Conservation (phyloP, 1,140 invertebrate species). For the Oreohelix idahoensis region DNA sequence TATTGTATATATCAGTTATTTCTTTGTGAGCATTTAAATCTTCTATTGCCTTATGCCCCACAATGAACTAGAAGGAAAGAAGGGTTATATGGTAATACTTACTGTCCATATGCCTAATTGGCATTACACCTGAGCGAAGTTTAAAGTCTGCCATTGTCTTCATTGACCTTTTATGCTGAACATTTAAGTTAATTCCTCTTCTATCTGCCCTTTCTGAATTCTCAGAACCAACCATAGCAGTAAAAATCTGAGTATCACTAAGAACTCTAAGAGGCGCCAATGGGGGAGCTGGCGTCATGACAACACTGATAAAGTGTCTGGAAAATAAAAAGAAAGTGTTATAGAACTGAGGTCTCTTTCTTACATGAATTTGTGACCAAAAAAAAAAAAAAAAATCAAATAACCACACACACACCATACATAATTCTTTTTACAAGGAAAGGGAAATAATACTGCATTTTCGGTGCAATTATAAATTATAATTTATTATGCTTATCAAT, state of each 20-base stretch:
- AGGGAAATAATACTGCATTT: no score
- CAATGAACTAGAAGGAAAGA: no score
- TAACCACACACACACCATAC: no score
- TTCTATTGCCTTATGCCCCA: no score
- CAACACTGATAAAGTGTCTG: neutral
- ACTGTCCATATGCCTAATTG: slow-evolving; percentile 43
- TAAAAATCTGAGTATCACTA: neutral
- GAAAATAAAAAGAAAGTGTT: neutral
- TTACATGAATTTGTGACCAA: no score
- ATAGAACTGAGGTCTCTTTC: no score
- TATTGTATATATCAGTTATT: no score
- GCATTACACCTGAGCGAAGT: slow-evolving; percentile 16
- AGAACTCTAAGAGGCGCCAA: neutral
- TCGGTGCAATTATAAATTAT: no score
- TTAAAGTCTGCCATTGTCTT: slow-evolving; percentile 43
- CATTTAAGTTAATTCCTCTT: neutral
- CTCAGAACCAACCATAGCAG: neutral
- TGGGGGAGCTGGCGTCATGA: neutral
- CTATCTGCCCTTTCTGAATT: neutral
- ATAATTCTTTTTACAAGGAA: no score
- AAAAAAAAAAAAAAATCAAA: neutral
- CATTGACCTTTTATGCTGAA: neutral
- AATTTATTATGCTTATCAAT: no score
- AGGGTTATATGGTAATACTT: slow-evolving; percentile 24
- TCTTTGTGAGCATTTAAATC: no score